Percentiles rank a stretch among this genome's conserved stretches.
These are phyloP conservation scores for Hylia prasina DNA, from an alignment of 2,113 vertebrate species.

Conservation along the genomic window DNA sequence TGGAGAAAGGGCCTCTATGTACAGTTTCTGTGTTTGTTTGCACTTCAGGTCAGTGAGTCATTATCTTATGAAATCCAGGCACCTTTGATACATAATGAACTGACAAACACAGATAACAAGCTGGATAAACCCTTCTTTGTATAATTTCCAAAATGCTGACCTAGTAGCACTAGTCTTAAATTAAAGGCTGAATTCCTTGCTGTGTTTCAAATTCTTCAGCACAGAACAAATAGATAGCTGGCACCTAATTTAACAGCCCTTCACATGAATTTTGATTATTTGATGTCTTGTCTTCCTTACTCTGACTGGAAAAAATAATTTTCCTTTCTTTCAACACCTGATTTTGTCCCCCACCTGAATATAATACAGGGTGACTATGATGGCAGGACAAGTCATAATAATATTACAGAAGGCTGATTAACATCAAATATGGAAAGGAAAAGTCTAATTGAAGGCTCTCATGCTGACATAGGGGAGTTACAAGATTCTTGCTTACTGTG, in stretches of 20 bases:
- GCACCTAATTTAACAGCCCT: not conserved
- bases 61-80: constrained; percentile 48
- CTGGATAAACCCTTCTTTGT: constrained; percentile 49
- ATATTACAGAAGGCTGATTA: not conserved
- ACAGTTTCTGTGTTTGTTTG: constrained; percentile 52
- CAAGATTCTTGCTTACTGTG: not conserved
- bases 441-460: not conserved
- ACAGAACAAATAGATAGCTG: not conserved
- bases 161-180: not conserved
- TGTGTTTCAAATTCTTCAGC: constrained; percentile 18
- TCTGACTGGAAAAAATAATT: not conserved
- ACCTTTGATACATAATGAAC: constrained; percentile 54
- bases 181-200: constrained; percentile 21
- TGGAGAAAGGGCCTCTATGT: not conserved
- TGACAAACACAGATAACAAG: constrained; percentile 59
- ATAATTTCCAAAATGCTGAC: constrained; percentile 22
- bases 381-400: not conserved
- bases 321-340: constrained; percentile 53
- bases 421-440: not conserved
- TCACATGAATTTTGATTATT: not conserved
- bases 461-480: not conserved
- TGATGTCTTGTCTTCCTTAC: constrained; percentile 23
- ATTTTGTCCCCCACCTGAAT: not conserved
- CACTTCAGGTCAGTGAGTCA: constrained; percentile 55
- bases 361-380: not conserved